Evolutionary conservation across 2,113 vertebrate genomes (phyloP), one percentile per base, ranked within the genome.

Genomic region (Prunella himalayana): DNA sequence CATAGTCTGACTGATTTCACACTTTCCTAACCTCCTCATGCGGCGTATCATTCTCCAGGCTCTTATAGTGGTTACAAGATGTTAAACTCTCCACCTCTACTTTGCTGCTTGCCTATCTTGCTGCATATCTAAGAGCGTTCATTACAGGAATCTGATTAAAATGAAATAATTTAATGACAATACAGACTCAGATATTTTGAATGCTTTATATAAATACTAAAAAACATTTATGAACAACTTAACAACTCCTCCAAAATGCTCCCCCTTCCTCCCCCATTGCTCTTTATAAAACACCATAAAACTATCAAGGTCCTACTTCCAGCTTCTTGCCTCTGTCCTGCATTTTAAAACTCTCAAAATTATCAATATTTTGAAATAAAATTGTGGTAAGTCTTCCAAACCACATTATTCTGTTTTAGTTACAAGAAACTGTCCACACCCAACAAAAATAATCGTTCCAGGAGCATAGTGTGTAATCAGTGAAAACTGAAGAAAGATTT

Each of bases 151-250:
- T 37, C 20, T n/a, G n/a, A 82, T 75, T 0, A 9, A 19, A 71
- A 84, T 75, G 5, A 63, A 86, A 23, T 25, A 35, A 61, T 57
- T 71, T 42, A 49, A 83, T 54, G 39, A 82, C 78, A 87, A 79
- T 10, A 82, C 7, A 7, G 41, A 95, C 59, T 84, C 88, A 68
- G 42, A 4, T 61, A 89, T 31, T 90, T 71, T 57, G 22, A 37
- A 71, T 53, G 69, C 53, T 60, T 87, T 78, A 64, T 47, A 71
- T 22, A 75, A 91, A 71, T 77, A 87, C 53, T 75, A 86, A 72
- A 71, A 78, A 51, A 3, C 1, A 0, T 96, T 97, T 94, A 95
- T 95, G 87, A 97, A 91, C 92, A 87, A 81, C 41, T 68, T 82
- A 83, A 95, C 75, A 82, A 44, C n/a, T 75, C 7, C 16, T 81